A percentile compares a stretch with the other conserved stretches of the same genome.
Conservation (phyloP, 2,797 vertebrate genomes). For the Aldrovandia affinis region DNA sequence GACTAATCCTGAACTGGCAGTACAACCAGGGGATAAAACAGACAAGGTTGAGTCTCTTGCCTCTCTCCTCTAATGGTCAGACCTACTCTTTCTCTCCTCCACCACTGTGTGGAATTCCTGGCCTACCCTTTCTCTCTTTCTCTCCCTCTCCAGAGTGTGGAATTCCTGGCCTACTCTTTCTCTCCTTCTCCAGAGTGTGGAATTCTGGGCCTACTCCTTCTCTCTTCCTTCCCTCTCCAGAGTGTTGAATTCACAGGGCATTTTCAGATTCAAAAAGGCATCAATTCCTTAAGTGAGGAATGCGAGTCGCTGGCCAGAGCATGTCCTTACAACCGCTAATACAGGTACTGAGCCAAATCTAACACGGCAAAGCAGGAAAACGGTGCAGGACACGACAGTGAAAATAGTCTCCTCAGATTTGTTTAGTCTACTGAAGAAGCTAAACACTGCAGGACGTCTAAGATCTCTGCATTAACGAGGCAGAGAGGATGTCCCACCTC, state of each 20-base stretch:
- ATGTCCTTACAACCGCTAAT: slow-evolving; percentile 30
- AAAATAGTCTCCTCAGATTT: slow-evolving; percentile 10
- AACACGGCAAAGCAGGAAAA: slow-evolving; percentile 29
- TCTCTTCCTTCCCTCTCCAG: slow-evolving; percentile 36
- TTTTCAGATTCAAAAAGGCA: slow-evolving; percentile 42
- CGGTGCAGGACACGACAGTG: neutral
- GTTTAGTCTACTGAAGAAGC: slow-evolving; percentile 23
- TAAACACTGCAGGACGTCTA: slow-evolving; percentile 24
- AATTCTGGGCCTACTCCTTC: slow-evolving; percentile 41
- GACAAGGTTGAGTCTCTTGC: slow-evolving; percentile 37
- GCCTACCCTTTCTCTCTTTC: no score
- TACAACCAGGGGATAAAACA: slow-evolving; percentile 46
- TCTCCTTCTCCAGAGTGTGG: slow-evolving; percentile 37
- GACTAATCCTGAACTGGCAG: slow-evolving; percentile 69
- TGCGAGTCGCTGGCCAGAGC: slow-evolving; percentile 41
- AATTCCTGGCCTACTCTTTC: no score
- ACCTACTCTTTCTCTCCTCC: neutral
- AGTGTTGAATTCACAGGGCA: slow-evolving; percentile 50
- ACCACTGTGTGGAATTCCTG: no score
- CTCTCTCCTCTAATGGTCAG: neutral
- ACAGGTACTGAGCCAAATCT: slow-evolving; percentile 27
- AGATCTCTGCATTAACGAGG: neutral
- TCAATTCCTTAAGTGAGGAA: slow-evolving; percentile 51
- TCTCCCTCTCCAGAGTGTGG: slow-evolving; percentile 35
- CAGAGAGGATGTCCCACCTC: neutral